These are phyloP conservation scores for Helleia helle DNA, from an alignment of 2,888 invertebrate genomes.

Conservation along the genomic window DNA sequence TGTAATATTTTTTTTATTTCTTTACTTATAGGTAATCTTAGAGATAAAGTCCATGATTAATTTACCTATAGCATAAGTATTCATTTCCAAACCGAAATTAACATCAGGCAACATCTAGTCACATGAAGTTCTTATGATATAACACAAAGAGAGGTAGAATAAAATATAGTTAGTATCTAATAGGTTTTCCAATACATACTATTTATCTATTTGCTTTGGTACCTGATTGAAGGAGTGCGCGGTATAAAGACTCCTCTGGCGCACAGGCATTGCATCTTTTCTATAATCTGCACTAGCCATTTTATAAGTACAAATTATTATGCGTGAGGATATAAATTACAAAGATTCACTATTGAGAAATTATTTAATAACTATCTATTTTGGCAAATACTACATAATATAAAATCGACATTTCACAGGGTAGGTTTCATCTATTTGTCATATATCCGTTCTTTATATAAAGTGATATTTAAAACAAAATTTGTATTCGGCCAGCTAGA, in stretches of 20 bases:
- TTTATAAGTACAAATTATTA: conserved; percentile 36
- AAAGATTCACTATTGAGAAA: conserved; percentile 37
- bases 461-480: neutral
- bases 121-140: too few species aligned
- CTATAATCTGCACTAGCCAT: conserved; percentile 69
- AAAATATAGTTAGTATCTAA: too few species aligned
- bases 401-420: conserved; percentile 41
- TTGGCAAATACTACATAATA: conserved; percentile 59
- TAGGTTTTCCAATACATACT: too few species aligned
- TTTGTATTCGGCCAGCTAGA: neutral
- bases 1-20: too few species aligned
- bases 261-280: conserved; percentile 67
- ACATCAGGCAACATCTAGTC: too few species aligned
- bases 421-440: neutral
- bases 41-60: too few species aligned
- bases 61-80: too few species aligned
- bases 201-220: too few species aligned
- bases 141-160: too few species aligned
- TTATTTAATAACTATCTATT: neutral
- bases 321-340: conserved; percentile 51
- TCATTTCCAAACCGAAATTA: too few species aligned
- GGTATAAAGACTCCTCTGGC: conserved; percentile 80
- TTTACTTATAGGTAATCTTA: too few species aligned
- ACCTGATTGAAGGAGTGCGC: conserved; percentile 77
- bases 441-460: neutral